Evolutionary conservation across 2,113 vertebrate genomes (phyloP), one percentile per base, ranked within the genome.

Genomic region (Tupaia chinensis): DNA sequence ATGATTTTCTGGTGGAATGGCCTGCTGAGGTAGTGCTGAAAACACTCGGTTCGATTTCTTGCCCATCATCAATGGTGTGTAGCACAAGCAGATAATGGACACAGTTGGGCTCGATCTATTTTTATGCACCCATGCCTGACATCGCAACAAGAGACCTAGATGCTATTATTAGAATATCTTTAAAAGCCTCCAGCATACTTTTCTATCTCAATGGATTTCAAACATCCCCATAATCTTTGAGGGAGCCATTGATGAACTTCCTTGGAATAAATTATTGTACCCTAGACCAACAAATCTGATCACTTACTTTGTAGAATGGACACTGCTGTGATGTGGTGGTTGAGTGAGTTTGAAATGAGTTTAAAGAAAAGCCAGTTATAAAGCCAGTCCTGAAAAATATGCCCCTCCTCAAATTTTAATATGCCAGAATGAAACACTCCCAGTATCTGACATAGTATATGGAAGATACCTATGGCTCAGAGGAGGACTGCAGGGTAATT

Each of bases 61-160:
- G 2, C 54, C 93, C 78, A 10, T 91, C 79, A 86, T 63, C 85
- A 91, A 94, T 53, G 56, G 15, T 91, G 78, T 72, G 86, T 56
- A 89, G 58, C 63, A 19, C 72, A 78, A 56, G 13, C 66, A 65
- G 76, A 74, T 84, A 73, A 93, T 77, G 79, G 66, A 32, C 29
- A 95, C 23, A 84, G 73, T 69, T 94, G 88, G 56, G 25, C 61
- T 82, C 89, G 32, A 89, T 95, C 82, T 95, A 56, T 91, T 96
- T 96, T 93, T 93, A 96, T 80, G 79, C 54, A 93, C 20, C 91
- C 93, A 91, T 91, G 93, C 86, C 91, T 96, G 92, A 95, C 34
- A 1, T 91, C 89, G 91, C 60, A 84, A 89, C 85, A 91, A 93
- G 53, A 56, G 27, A 85, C 29, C 76, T 54, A 60, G 69, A 53